These are phyloP conservation scores for Zoanthus gigantus DNA, from an alignment of 92 coral and sea anemone genomes.

Conservation along the genomic window DNA sequence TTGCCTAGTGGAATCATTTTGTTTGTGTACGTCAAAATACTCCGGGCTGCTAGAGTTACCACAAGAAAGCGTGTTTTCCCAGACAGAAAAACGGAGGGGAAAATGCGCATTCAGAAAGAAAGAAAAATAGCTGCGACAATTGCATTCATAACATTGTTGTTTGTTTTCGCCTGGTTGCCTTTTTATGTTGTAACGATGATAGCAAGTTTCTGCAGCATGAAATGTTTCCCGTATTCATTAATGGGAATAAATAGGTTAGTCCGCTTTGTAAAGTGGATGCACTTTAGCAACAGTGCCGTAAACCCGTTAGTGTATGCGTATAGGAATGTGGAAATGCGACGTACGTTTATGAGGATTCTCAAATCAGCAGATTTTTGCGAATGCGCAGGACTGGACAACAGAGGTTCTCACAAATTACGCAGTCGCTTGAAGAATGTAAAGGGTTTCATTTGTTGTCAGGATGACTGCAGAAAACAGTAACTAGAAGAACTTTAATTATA, in stretches of 20 bases:
- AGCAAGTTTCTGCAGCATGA: conserved; percentile 57
- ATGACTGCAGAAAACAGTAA: neutral
- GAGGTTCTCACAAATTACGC: neutral
- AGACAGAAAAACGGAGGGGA: conserved; percentile 4
- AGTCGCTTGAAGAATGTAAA: neutral
- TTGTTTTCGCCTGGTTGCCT: conserved; percentile 81
- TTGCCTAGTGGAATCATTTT: conserved; percentile 60
- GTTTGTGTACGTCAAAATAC: conserved; percentile 65
- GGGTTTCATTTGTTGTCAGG: neutral
- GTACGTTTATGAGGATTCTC: conserved; percentile 56
- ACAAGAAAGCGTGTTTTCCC: conserved; percentile 49
- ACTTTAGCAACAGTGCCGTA: conserved; percentile 87
- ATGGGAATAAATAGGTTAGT: conserved; percentile 37
- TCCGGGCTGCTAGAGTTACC: conserved; percentile 60
- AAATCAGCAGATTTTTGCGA: conserved; percentile 21
- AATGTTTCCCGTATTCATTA: conserved; percentile 59
- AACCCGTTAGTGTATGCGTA: conserved; percentile 90
- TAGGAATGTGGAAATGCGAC: conserved; percentile 81
- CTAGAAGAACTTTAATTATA: neutral
- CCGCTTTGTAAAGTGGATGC: conserved; percentile 88
- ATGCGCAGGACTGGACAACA: neutral
- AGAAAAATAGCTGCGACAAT: conserved; percentile 69
- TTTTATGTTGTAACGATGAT: conserved; percentile 64
- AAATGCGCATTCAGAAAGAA: conserved; percentile 55
- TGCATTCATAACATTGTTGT: conserved; percentile 64